Percentiles rank a stretch among this genome's conserved stretches.
Evolutionary conservation across 2,888 invertebrate species (phyloP).

Genomic region (Limenitis camilla): DNA sequence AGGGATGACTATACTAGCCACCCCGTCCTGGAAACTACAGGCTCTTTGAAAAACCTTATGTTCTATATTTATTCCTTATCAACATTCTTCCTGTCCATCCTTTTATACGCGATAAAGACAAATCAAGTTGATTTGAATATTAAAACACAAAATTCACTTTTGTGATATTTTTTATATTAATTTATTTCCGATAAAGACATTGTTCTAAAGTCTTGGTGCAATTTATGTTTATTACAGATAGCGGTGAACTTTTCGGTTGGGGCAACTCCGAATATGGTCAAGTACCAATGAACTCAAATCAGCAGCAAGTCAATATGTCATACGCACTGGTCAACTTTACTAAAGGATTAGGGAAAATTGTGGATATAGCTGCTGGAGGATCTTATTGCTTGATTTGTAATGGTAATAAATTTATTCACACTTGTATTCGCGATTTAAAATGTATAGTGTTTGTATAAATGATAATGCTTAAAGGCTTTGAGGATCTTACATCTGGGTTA

Average conservation of each 20-base stretch:
- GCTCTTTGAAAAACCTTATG: no score
- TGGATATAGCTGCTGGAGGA: conserved; percentile 88
- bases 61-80: no score
- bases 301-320: conserved; percentile 84
- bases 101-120: no score
- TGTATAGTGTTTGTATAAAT: conserved; percentile 7
- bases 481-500: no score
- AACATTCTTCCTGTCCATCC: no score
- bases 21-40: no score
- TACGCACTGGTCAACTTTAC: conserved; percentile 76
- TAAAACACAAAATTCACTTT: no score
- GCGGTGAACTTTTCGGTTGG: conserved; percentile 96
- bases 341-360: conserved; percentile 81
- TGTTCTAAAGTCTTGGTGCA: no score
- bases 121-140: no score
- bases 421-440: background rate
- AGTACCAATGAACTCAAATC: conserved; percentile 69
- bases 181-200: background rate
- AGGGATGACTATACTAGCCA: no score
- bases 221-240: conserved; percentile 79
- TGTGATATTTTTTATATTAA: background rate
- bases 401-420: conserved; percentile 62
- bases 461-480: no score
- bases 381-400: conserved; percentile 89
- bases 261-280: conserved; percentile 97